Percentiles rank a stretch among this genome's conserved stretches.
These are phyloP conservation scores for Tuta absoluta DNA, from an alignment of 2,888 invertebrate species.

Conservation along the genomic window DNA sequence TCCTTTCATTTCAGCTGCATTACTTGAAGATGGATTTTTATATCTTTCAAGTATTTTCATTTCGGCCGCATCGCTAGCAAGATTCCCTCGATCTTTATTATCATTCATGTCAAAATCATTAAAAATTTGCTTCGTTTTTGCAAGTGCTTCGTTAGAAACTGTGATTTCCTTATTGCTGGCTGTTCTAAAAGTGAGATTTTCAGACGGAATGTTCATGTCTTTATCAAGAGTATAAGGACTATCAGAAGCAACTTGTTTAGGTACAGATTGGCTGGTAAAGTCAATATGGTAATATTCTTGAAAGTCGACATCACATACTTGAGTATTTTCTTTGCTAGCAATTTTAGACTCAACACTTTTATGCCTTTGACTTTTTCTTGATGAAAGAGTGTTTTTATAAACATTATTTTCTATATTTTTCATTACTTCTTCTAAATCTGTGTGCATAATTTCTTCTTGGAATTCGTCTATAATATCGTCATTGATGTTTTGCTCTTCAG, in stretches of 20 bases:
- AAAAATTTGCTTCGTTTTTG: not conserved
- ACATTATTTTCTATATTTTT: conserved; percentile 17
- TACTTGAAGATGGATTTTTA: not conserved
- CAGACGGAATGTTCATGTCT: not conserved
- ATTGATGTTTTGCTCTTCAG: not conserved
- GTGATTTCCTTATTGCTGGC: conserved; percentile 41
- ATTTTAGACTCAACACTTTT: conserved; percentile 47
- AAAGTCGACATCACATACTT: conserved; percentile 40
- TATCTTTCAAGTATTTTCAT: not conserved
- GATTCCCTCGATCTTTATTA: not conserved
- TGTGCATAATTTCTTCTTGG: not conserved
- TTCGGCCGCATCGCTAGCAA: not conserved
- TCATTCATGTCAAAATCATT: not conserved
- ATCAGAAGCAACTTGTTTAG: not conserved
- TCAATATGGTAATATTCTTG: not conserved
- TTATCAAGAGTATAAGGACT: not conserved
- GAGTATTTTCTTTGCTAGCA: conserved; percentile 53
- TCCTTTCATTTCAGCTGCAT: not conserved
- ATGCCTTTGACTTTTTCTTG: conserved; percentile 1
- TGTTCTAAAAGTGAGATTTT: not conserved
- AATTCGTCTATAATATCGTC: not conserved
- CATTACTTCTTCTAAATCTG: not conserved
- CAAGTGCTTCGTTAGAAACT: conserved; percentile 9
- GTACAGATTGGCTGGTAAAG: not conserved
- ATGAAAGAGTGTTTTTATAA: not conserved